Percentiles rank a stretch among this genome's conserved stretches.
phyloP scores from a whole-genome alignment of 2,797 vertebrate genomes.

The Varecia variegata region DNA sequence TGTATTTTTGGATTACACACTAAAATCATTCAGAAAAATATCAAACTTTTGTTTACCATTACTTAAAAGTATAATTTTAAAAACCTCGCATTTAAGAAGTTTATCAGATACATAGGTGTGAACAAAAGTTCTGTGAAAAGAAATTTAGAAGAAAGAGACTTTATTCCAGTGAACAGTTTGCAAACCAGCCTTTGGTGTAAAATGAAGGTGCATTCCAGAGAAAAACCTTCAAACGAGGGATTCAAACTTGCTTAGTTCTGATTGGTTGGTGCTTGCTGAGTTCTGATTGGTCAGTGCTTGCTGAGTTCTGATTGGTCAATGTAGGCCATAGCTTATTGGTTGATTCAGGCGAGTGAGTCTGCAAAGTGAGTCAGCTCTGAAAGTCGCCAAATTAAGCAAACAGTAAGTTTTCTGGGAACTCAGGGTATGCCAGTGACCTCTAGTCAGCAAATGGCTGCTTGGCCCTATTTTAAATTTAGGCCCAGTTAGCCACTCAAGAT shows the following conservation, averaged over 20 bases:
- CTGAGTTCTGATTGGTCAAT: background rate
- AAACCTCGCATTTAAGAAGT: background rate
- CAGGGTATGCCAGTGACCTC: background rate
- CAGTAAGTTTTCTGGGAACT: background rate
- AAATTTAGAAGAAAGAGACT: background rate
- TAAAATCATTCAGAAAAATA: background rate
- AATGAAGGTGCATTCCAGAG: background rate
- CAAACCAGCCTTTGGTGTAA: background rate
- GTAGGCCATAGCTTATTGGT: background rate
- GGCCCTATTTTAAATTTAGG: background rate
- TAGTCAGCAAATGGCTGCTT: background rate
- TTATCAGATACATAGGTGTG: background rate
- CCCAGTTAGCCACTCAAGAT: background rate
- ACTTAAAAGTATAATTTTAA: background rate
- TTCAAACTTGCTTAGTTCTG: background rate
- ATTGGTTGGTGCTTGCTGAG: background rate
- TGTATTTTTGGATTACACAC: background rate
- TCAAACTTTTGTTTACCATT: background rate
- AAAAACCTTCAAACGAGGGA: background rate
- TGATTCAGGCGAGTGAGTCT: background rate
- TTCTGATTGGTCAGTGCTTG: background rate
- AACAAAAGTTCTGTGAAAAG: background rate
- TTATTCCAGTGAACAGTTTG: background rate
- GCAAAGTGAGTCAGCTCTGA: background rate
- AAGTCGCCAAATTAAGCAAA: background rate